Evolutionary conservation across 35 echinoderm and acorn worm species (phyloP).

Genomic region (Ophiothrix spiculata): DNA sequence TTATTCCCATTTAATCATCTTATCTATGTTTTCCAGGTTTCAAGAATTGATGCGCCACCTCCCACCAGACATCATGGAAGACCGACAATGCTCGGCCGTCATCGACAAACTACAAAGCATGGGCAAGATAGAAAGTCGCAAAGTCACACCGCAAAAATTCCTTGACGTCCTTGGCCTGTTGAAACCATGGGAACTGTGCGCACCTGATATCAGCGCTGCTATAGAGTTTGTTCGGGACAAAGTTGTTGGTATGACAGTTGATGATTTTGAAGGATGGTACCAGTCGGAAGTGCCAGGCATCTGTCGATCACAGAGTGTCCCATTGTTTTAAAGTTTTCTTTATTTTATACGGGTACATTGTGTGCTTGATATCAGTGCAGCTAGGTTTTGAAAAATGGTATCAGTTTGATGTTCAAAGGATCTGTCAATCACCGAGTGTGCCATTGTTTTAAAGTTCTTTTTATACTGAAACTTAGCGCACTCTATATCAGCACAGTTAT

Average conservation of each 20-base stretch:
- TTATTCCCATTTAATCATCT: too few species aligned
- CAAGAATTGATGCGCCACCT: conserved; percentile 74
- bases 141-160: conserved; percentile 94
- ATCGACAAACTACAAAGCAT: conserved; percentile 87
- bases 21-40: conserved; percentile 70
- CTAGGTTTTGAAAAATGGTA: too few species aligned
- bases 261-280: conserved; percentile 94
- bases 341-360: too few species aligned
- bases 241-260: conserved; percentile 80
- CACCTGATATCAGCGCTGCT: conserved; percentile 89
- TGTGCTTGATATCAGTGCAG: too few species aligned
- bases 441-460: too few species aligned
- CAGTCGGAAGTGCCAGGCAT: conserved; percentile 73
- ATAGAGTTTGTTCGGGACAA: conserved; percentile 97
- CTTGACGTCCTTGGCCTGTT: conserved; percentile 69
- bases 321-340: conserved; percentile 33
- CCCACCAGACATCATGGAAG: conserved; percentile 51
- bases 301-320: conserved; percentile 70
- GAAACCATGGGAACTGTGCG: conserved; percentile 89
- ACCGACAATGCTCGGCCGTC: conserved; percentile 68
- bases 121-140: conserved; percentile 89
- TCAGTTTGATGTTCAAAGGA: too few species aligned
- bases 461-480: too few species aligned
- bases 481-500: too few species aligned
- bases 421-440: too few species aligned